Base-by-base conservation (phyloP, 1,140 invertebrate genomes). In the Ylistrum balloti region DNA sequence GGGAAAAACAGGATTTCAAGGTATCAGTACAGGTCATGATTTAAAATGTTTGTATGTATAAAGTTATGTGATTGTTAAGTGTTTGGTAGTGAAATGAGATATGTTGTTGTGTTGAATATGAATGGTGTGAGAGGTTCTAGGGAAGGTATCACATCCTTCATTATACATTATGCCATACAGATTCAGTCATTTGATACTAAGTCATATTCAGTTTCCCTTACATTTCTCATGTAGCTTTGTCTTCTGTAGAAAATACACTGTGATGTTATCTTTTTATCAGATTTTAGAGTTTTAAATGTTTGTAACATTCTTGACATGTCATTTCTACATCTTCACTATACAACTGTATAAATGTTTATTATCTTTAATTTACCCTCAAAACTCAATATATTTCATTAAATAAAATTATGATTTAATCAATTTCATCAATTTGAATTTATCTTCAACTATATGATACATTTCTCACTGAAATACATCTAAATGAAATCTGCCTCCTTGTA, bases 401-500 rank as follows among this genome's bases (percentile, higher is more conserved):
- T 11, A 20, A 20, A 20, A 56, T 56, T 56, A 2, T 20, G 20
- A 56, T 56, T 20, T 11, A 15, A 56, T 11, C 22, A 48, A 3
- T 48, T 13, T 48, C 20, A 48, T 48, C n/a, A 13, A 38, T 38
- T 38, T 38, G 35, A 38, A 7, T 38, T 38, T 38, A 13, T 7
- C 35, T 38, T 38, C 13, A 5, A 38, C 13, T 38, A 7, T 38
- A 7, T 7, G 13, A 38, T 13, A 38, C 35, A 38, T 38, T 5
- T 38, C 5, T n/a, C n/a, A 38, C 9, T 56, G 0, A 28, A 17
- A 74, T 74, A 74, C 28, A 74, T 17, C 56, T 28, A 28, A 74
- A 38, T 7, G 35, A 38, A 74, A 74, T 74, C 9, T 74, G n/a
- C 85, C 17, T 89, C 89, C 22, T 92, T 94, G 89, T 91, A 95